Evolutionary conservation across 2,797 vertebrate genomes (phyloP).

Genomic region (Pithecia hirsuta): DNA sequence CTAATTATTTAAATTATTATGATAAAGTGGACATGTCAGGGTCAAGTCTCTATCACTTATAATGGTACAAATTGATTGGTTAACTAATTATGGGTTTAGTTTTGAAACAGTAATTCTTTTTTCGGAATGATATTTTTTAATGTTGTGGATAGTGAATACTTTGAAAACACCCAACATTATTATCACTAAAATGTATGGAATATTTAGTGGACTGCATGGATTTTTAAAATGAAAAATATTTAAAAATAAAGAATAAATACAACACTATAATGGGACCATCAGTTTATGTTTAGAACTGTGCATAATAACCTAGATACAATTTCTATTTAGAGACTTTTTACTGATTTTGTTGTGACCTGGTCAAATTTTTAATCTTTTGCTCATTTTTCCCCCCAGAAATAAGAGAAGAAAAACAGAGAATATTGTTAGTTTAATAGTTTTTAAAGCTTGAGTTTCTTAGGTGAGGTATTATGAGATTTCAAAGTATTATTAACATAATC

Average conservation of each 20-base stretch:
- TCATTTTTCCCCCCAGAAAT: not conserved
- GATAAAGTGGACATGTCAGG: conserved; percentile 40
- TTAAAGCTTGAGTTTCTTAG: conserved; percentile 31
- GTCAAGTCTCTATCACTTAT: not conserved
- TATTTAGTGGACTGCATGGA: not conserved
- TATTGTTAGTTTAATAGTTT: not conserved
- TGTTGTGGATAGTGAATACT: not conserved
- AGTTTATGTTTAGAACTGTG: not conserved
- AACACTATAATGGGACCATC: not conserved
- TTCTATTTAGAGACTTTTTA: conserved; percentile 17
- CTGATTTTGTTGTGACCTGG: conserved; percentile 1
- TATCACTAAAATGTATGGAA: not conserved
- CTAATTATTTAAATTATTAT: conserved; percentile 69
- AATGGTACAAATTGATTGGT: conserved; percentile 42
- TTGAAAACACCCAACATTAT: not conserved
- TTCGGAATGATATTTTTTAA: not conserved
- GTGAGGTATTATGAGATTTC: conserved; percentile 37
- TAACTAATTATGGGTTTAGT: conserved; percentile 35
- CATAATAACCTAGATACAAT: not conserved
- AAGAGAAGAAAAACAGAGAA: conserved; percentile 10
- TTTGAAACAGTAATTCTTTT: conserved; percentile 26
- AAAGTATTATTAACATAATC: conserved; percentile 71
- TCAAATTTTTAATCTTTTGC: conserved; percentile 25
- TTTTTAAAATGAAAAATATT: not conserved
- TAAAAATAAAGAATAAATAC: not conserved